A percentile compares a stretch with the other conserved stretches of the same genome.
Evolutionary conservation across 2,113 vertebrate species (phyloP).

Genomic region (Brachypteracias leptosomus): DNA sequence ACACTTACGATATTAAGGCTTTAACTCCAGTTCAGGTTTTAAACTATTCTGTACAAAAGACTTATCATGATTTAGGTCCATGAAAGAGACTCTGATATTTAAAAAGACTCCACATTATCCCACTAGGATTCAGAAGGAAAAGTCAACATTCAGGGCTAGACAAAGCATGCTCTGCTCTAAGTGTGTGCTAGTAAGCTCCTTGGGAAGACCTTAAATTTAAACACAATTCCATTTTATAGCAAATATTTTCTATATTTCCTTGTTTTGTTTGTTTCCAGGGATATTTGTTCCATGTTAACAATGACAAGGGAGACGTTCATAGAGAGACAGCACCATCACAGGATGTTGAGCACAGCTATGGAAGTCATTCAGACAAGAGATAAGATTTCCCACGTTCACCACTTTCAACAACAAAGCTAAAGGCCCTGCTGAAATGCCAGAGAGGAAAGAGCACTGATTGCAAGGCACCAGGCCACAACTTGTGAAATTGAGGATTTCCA

Average conservation of each 20-base stretch:
- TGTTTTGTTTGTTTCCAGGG: slow-evolving; percentile 41
- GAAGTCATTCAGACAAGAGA: slow-evolving; percentile 45
- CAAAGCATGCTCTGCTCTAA: background rate
- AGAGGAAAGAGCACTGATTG: background rate
- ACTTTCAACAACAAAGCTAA: background rate
- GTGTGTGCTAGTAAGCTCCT: background rate
- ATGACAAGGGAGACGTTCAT: background rate
- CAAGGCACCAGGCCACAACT: background rate
- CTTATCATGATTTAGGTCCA: background rate
- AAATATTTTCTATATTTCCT: slow-evolving; percentile 51
- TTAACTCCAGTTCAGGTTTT: background rate
- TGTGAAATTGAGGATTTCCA: background rate
- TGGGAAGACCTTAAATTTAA: slow-evolving; percentile 5
- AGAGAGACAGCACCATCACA: slow-evolving; percentile 19
- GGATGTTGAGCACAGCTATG: slow-evolving; percentile 31
- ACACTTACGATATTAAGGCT: background rate
- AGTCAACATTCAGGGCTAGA: background rate
- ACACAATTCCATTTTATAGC: background rate
- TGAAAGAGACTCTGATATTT: background rate
- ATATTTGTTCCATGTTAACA: slow-evolving; percentile 41
- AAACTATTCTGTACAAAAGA: background rate
- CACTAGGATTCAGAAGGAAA: background rate
- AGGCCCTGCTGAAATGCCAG: background rate
- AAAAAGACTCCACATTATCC: background rate
- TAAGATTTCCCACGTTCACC: slow-evolving; percentile 45